Conservation (phyloP, 1,140 invertebrate genomes). For the Hetaerina americana region DNA sequence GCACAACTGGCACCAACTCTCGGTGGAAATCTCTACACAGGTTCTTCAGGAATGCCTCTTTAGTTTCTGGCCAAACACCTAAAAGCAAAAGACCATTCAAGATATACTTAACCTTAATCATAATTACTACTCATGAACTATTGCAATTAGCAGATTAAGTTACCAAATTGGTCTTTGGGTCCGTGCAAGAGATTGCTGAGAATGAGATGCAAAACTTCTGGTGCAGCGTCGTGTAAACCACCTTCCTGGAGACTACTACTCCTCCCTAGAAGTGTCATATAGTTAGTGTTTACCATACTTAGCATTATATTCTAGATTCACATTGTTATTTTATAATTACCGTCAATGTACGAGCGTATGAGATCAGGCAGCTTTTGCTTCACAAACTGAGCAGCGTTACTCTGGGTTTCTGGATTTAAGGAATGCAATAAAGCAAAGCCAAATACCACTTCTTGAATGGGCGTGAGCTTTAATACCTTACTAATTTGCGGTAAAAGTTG, state of each 20-base stretch:
- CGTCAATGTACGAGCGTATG: conserved; percentile 69
- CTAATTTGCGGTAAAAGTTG: conserved; percentile 70
- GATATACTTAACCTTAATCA: neutral
- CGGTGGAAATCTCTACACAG: conserved; percentile 75
- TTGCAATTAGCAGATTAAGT: conserved; percentile 2
- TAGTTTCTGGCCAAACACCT: conserved; percentile 51
- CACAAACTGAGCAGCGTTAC: conserved; percentile 60
- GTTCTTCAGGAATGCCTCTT: conserved; percentile 64
- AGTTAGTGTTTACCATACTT: neutral
- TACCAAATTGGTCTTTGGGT: conserved; percentile 34
- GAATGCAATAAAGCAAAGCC: conserved; percentile 71
- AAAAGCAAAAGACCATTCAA: conserved; percentile 25
- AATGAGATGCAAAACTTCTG: conserved; percentile 76
- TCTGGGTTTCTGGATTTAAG: conserved; percentile 54
- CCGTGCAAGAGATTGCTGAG: conserved; percentile 44
- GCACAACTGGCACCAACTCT: conserved; percentile 71
- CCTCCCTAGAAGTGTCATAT: conserved; percentile 24
- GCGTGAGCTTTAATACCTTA: conserved; percentile 66
- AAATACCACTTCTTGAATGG: conserved; percentile 80
- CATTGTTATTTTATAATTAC: conserved; percentile 24
- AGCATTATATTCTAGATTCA: neutral
- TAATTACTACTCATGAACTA: neutral
- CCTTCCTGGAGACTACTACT: conserved; percentile 55
- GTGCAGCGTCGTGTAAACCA: conserved; percentile 73
- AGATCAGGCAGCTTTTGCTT: conserved; percentile 71